phyloP scores from a whole-genome alignment of 2,797 vertebrate species.

The Sphenodon punctatus region DNA sequence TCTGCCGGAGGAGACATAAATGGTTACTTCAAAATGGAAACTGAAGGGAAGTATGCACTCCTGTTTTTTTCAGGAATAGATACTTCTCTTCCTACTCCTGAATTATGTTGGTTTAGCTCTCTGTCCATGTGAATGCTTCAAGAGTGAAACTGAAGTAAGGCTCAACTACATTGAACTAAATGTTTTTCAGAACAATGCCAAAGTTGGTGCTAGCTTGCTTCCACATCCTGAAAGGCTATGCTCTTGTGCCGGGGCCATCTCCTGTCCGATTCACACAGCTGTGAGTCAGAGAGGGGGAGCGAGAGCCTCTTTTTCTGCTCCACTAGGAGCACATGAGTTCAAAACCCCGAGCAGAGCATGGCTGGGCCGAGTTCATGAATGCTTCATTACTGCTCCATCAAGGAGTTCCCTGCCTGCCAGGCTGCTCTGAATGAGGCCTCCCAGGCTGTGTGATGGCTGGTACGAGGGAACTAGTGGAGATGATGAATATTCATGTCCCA shows the following conservation, averaged over 20 bases:
- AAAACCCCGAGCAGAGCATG: not conserved
- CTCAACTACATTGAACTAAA: too few species aligned
- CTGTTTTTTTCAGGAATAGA: too few species aligned
- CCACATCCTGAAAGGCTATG: accelerated
- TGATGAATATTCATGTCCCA: constrained; percentile 76
- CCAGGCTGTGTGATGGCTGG: constrained; percentile 19
- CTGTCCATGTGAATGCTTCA: too few species aligned
- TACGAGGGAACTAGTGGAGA: constrained; percentile 38
- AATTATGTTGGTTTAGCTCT: too few species aligned
- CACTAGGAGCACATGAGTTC: constrained; percentile 10
- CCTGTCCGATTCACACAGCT: not conserved
- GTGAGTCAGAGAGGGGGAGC: not conserved
- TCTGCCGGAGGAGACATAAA: too few species aligned
- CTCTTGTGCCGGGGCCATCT: not conserved
- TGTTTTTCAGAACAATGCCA: too few species aligned
- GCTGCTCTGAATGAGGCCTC: constrained; percentile 56
- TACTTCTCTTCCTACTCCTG: too few species aligned
- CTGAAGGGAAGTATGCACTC: too few species aligned
- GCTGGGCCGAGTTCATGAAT: constrained; percentile 33
- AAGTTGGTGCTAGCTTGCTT: too few species aligned
- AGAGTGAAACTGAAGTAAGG: too few species aligned
- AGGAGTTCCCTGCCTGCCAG: constrained; percentile 35
- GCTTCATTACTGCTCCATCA: constrained; percentile 56
- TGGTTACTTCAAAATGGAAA: too few species aligned
- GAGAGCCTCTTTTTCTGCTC: not conserved